Conservation (phyloP, 2,888 invertebrate species). For the Sinodicranocentrus sp. region DNA sequence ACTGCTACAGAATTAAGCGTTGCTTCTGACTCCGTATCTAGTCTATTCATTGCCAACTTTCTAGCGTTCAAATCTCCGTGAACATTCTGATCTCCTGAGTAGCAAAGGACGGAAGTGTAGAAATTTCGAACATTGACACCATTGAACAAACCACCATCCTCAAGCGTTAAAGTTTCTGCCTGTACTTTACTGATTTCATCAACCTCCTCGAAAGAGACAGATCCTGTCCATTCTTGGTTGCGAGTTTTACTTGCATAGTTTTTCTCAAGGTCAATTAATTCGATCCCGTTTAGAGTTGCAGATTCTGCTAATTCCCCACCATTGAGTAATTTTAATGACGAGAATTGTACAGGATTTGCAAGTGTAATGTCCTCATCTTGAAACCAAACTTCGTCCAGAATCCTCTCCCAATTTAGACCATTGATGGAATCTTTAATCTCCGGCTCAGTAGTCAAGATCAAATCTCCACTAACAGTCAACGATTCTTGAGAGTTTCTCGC, state of each 20-base stretch:
- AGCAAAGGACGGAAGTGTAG: constrained; percentile 44
- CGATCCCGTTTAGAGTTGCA: constrained; percentile 57
- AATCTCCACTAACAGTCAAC: constrained; percentile 62
- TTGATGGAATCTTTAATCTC: constrained; percentile 48
- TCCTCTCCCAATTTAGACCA: constrained; percentile 42
- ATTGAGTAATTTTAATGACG: constrained; percentile 18
- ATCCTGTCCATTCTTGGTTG: constrained; percentile 64
- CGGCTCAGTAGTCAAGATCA: constrained; percentile 65
- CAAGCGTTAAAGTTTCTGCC: constrained; percentile 9
- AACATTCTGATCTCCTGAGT: constrained; percentile 50
- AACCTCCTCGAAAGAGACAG: constrained; percentile 45
- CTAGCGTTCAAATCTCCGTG: not conserved
- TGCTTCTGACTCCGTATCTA: not conserved
- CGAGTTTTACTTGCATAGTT: constrained; percentile 65
- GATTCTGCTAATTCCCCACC: constrained; percentile 30
- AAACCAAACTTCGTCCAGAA: constrained; percentile 62
- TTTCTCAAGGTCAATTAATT: constrained; percentile 46
- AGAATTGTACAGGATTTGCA: constrained; percentile 49
- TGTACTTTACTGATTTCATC: constrained; percentile 16
- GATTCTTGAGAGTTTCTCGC: not conserved
- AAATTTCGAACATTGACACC: constrained; percentile 57
- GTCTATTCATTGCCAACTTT: not conserved
- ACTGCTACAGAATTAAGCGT: constrained; percentile 44
- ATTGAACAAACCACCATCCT: constrained; percentile 61
- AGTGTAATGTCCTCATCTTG: constrained; percentile 46